phyloP scores from a whole-genome alignment of 2,888 invertebrate species.

The Clitarchus hookeri region DNA sequence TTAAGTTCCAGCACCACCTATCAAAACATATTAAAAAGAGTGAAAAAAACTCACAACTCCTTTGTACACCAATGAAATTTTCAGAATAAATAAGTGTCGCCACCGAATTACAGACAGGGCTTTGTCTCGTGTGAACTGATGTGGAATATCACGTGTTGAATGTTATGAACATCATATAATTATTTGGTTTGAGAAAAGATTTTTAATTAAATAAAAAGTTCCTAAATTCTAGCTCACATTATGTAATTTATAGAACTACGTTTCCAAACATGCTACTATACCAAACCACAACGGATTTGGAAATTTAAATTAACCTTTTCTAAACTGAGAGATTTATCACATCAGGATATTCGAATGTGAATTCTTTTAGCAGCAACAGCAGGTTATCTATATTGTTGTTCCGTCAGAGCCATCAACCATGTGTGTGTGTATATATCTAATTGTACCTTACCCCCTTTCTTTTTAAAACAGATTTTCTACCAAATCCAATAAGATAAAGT shows the following conservation, averaged over 20 bases:
- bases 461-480: constrained; percentile 19
- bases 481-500: not conserved
- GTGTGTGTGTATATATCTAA: not conserved
- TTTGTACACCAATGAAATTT: not conserved
- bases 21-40: not conserved
- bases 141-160: not conserved
- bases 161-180: not conserved
- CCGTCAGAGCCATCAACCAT: not conserved
- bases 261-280: constrained; percentile 6
- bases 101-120: not conserved
- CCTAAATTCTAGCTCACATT: not conserved
- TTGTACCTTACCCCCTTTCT: not conserved
- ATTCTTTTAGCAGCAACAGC: not conserved
- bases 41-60: not conserved
- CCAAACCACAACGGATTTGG: not conserved
- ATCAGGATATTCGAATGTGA: not conserved
- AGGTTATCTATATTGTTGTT: not conserved
- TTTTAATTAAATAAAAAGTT: constrained; percentile 10
- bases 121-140: not conserved
- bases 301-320: not conserved
- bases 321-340: not conserved
- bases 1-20: not conserved
- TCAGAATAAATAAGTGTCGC: not conserved
- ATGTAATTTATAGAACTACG: not conserved
- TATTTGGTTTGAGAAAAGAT: not conserved